Evolutionary conservation across 2,888 invertebrate species (phyloP).

Genomic region (Rotaria sp.): DNA sequence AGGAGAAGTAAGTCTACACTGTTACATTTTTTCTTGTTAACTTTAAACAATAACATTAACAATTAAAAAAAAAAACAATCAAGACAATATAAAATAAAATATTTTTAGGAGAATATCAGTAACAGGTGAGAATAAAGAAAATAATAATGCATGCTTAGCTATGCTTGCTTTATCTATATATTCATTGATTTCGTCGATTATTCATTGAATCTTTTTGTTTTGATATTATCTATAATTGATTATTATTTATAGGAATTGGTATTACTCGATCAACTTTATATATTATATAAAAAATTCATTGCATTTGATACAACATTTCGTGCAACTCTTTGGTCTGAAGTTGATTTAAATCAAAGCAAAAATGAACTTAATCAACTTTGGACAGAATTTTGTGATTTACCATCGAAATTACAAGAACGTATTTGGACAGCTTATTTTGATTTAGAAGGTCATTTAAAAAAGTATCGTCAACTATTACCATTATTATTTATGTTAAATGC

Average conservation of each 20-base stretch:
- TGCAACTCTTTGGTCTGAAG: constrained; percentile 54
- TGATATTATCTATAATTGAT: neutral
- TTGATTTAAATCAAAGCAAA: constrained; percentile 51
- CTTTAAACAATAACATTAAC: neutral
- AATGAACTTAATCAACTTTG: constrained; percentile 51
- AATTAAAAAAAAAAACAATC: neutral
- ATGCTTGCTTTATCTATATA: neutral
- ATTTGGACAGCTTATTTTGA: constrained; percentile 54
- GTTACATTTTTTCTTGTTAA: neutral
- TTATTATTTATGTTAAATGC: constrained; percentile 52
- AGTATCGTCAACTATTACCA: constrained; percentile 53
- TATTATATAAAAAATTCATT: constrained; percentile 55
- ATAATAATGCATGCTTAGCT: neutral
- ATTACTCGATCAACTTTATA: constrained; percentile 53
- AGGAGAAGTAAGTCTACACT: constrained; percentile 48
- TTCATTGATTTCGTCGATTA: neutral
- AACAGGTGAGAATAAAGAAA: neutral
- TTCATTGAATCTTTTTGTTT: neutral
- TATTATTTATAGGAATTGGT: constrained; percentile 48
- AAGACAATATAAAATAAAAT: neutral
- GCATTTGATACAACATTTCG: constrained; percentile 52
- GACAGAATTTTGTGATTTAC: constrained; percentile 55
- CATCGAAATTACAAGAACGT: constrained; percentile 53
- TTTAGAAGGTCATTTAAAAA: constrained; percentile 51
- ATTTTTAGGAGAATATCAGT: neutral